phyloP scores from a whole-genome alignment of 2,888 invertebrate species.

The Helicoverpa assulta region DNA sequence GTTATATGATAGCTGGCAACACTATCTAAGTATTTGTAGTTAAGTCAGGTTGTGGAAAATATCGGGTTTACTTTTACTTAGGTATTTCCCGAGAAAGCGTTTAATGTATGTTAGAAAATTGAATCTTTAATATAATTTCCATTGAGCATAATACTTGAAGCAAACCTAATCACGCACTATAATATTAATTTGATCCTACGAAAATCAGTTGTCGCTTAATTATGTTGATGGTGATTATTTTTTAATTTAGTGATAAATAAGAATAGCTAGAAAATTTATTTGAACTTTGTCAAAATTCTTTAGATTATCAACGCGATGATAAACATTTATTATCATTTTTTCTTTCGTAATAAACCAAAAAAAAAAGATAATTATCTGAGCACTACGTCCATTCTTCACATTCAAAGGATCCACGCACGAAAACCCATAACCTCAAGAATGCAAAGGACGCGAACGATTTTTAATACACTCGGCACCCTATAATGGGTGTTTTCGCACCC shows the following conservation, averaged over 20 bases:
- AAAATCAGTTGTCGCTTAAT: too few relatives aligned
- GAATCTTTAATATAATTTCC: conserved; percentile 7
- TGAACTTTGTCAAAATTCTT: background rate
- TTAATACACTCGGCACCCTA: conserved; percentile 88
- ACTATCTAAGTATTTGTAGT: conserved; percentile 44
- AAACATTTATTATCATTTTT: conserved; percentile 33
- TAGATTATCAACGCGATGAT: conserved; percentile 1
- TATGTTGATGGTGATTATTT: background rate
- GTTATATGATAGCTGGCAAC: conserved; percentile 48
- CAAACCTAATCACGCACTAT: too few relatives aligned
- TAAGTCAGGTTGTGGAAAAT: conserved; percentile 49
- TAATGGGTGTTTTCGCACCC: conserved; percentile 88
- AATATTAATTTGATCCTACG: too few relatives aligned
- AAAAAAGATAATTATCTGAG: conserved; percentile 44
- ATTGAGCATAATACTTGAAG: background rate
- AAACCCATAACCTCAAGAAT: conserved; percentile 87
- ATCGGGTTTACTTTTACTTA: conserved; percentile 52
- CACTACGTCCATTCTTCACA: conserved; percentile 58
- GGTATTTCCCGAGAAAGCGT: conserved; percentile 55
- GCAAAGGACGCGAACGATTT: conserved; percentile 87
- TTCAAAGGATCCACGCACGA: conserved; percentile 70
- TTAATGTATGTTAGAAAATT: conserved; percentile 40
- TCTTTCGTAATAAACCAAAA: conserved; percentile 48
- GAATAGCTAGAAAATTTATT: background rate
- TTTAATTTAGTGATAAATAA: too few relatives aligned